phyloP scores from a whole-genome alignment of 2,888 invertebrate species.

The Danaus chrysippus region DNA sequence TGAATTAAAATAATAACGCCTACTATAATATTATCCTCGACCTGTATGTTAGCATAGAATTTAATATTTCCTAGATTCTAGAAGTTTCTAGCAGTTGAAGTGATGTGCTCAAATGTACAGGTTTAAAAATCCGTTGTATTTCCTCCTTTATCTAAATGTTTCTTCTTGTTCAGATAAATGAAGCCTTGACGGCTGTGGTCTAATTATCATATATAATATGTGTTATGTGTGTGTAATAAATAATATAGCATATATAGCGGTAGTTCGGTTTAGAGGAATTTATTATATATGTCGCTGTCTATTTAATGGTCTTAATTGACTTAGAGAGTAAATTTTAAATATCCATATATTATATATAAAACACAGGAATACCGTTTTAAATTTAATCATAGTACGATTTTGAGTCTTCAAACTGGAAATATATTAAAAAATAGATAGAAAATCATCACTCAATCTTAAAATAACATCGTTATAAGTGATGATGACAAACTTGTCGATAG shows the following conservation, averaged over 20 bases:
- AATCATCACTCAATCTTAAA: constrained; percentile 9
- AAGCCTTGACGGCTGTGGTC: constrained; percentile 69
- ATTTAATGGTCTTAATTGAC: constrained; percentile 7
- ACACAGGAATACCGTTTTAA: constrained; percentile 14
- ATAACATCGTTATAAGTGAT: constrained; percentile 27
- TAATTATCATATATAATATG: constrained; percentile 36
- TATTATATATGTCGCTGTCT: not conserved
- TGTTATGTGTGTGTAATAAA: constrained; percentile 27
- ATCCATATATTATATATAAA: constrained; percentile 1
- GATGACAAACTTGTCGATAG: constrained; percentile 24
- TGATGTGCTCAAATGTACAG: constrained; percentile 70
- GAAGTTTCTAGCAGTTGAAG: constrained; percentile 32
- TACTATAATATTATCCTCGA: constrained; percentile 9
- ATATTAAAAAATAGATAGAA: constrained; percentile 9
- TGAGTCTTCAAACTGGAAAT: constrained; percentile 6
- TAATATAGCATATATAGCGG: constrained; percentile 19
- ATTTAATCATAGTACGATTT: not conserved
- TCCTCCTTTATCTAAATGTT: constrained; percentile 45
- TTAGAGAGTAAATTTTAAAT: not conserved
- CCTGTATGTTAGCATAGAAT: constrained; percentile 25
- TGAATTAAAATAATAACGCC: constrained; percentile 9
- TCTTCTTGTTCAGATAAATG: constrained; percentile 43
- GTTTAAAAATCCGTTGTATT: constrained; percentile 48
- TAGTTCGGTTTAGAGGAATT: constrained; percentile 22
- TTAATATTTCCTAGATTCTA: constrained; percentile 18